Conservation (phyloP, 1,140 invertebrate genomes). For the Pogonomyrmex californicus region DNA sequence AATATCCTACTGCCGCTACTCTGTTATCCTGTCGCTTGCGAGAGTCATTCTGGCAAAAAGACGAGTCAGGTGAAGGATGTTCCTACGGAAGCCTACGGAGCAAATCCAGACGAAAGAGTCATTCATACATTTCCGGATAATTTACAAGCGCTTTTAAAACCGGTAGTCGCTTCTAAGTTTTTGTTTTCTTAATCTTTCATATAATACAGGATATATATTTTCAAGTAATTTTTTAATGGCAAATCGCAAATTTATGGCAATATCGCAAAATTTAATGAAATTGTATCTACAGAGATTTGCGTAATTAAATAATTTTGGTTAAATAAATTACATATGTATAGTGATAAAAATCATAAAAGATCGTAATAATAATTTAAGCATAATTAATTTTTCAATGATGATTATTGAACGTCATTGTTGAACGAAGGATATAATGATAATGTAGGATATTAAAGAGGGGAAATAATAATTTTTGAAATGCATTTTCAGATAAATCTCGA, state of each 20-base stretch:
- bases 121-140: constrained; percentile 39
- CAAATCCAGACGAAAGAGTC: constrained; percentile 13
- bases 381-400: neutral
- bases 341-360: neutral
- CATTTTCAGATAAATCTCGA: constrained; percentile 3
- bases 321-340: too few relatives aligned
- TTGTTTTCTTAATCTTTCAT: neutral
- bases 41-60: constrained; percentile 42
- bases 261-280: neutral
- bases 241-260: too few relatives aligned
- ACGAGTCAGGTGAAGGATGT: constrained; percentile 65
- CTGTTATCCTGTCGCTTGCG: constrained; percentile 67
- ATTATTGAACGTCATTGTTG: neutral
- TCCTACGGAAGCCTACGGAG: constrained; percentile 15
- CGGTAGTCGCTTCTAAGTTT: neutral
- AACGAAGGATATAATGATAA: neutral
- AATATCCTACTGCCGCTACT: constrained; percentile 67
- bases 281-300: neutral
- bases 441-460: neutral
- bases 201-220: neutral
- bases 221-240: neutral
- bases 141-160: constrained; percentile 18
- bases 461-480: neutral
- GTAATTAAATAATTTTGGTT: neutral
- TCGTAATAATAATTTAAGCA: neutral